phyloP scores from a whole-genome alignment of 2,113 vertebrate genomes.

The Catagonus wagneri region DNA sequence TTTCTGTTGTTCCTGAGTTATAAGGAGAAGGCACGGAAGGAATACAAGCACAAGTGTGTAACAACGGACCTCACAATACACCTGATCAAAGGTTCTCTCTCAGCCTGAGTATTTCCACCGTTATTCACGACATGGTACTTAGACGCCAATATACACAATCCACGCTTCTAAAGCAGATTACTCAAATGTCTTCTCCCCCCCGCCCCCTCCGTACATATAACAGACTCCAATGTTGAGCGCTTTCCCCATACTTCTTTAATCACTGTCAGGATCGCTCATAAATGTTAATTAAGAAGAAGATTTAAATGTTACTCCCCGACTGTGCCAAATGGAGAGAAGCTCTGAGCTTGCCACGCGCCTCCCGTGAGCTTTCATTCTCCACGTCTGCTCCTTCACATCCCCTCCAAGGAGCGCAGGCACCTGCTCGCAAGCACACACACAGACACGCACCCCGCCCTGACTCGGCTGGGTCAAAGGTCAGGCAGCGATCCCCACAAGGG shows the following conservation, averaged over 20 bases:
- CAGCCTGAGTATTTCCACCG: background rate
- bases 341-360: background rate
- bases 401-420: accelerated
- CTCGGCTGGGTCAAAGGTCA: background rate
- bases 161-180: background rate
- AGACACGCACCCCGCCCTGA: background rate
- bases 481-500: background rate
- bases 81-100: background rate
- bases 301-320: conserved; percentile 38
- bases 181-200: background rate
- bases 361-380: background rate
- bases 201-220: background rate
- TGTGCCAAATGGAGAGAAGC: background rate
- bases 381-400: background rate
- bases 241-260: conserved; percentile 27
- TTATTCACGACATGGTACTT: accelerated
- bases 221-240: background rate
- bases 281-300: conserved; percentile 72
- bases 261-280: conserved; percentile 49
- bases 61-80: background rate
- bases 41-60: background rate
- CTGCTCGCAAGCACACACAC: accelerated
- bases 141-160: background rate
- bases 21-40: background rate
- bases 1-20: background rate